Conservation (phyloP, 2,797 vertebrate species). For the Danio tinwini region DNA sequence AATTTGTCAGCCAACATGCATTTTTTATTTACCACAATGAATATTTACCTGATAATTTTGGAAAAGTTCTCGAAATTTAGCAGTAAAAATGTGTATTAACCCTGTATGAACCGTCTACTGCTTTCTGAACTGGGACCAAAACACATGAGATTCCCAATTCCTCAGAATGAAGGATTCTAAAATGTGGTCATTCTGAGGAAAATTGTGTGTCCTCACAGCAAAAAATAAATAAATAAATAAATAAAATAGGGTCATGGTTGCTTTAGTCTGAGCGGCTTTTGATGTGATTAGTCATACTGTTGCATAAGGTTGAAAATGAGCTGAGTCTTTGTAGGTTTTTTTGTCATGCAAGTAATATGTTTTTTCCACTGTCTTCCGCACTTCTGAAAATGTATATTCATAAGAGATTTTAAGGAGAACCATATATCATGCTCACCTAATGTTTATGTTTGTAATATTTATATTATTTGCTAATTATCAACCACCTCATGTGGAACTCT, state of each 20-base stretch:
- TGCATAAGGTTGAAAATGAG: constrained; percentile 11
- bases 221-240: not conserved
- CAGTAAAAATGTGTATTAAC: too few species aligned
- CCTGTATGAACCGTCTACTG: not conserved
- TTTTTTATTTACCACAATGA: too few species aligned
- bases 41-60: too few species aligned
- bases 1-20: too few species aligned
- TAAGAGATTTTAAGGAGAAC: not conserved
- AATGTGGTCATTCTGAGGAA: constrained; percentile 2
- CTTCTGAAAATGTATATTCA: not conserved
- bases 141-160: not conserved
- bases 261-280: constrained; percentile 14
- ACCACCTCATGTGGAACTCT: too few species aligned
- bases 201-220: not conserved
- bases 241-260: constrained; percentile 4
- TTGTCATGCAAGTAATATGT: not conserved
- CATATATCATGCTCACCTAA: not conserved
- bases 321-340: not conserved
- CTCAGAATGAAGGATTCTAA: not conserved
- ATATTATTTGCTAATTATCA: too few species aligned
- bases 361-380: too few species aligned
- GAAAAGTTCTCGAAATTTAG: too few species aligned
- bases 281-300: constrained; percentile 45
- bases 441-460: too few species aligned
- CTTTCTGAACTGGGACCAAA: not conserved